Evolutionary conservation across 2,888 invertebrate genomes (phyloP), one percentile per base, ranked within the genome.

Genomic region (Galeruca laticollis): DNA sequence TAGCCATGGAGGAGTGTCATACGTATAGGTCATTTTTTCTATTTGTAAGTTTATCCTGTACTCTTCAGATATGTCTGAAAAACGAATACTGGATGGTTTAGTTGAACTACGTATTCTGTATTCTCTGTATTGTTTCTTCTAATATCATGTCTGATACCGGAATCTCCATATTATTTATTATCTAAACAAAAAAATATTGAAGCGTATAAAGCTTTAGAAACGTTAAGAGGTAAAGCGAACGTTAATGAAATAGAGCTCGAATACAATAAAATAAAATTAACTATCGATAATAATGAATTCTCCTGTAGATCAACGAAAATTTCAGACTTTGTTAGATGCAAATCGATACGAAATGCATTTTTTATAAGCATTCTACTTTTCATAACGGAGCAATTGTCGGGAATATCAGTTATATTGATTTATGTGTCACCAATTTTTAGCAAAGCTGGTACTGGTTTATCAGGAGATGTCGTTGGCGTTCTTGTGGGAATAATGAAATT

Each of bases 341-440:
- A 18, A n/a, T 35, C 47, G 11, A 31, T 69, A 18, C 13, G 68
- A 20, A 75, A 69, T 62, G 95, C 94, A 0, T 86, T 95, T 67
- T 82, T 91, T 57, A 91, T 93, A 66, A 90, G 90, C 2, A 86
- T 93, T 43, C 89, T 92, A 31, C 88, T 94, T 73, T 94, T 95
- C 92, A 89, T 93, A 80, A 92, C 93, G 84, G 94, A 94, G 79
- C 94, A 94, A 82, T 89, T 92, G 80, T 91, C 92, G 65, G 94
- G 94, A 70, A 88, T 93, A 76, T 93, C 93, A 84, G 92, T 92
- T 0, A 91, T 94, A 72, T 91, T 93, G 77, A 92, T 93, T 84
- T 93, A 92, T 82, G 90, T 92, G 0, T 88, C 89, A 70, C 86
- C 88, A 60, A 93, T 94, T 78, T 93, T 94, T 84, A 77, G 86